Conservation (phyloP, 2,888 invertebrate genomes). For the Opisthograptis luteolata region DNA sequence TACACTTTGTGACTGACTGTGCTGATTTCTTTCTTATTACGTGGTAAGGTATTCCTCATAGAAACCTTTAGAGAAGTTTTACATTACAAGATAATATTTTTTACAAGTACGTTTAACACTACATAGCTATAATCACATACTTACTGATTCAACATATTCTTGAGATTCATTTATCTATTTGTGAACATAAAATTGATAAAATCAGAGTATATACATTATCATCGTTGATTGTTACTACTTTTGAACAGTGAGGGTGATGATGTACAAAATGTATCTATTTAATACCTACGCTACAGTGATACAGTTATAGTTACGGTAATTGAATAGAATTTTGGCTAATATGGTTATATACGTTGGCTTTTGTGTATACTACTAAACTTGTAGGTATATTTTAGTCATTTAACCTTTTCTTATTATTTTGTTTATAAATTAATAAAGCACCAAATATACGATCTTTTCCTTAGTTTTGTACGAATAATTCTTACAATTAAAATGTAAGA, state of each 20-base stretch:
- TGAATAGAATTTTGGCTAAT: too few relatives aligned
- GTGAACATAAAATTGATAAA: slow-evolving; percentile 4
- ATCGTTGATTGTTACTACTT: neutral
- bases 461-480: neutral
- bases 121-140: slow-evolving; percentile 6
- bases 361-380: too few relatives aligned
- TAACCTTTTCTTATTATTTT: too few relatives aligned
- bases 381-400: too few relatives aligned
- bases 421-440: neutral
- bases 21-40: too few relatives aligned
- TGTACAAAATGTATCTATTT: too few relatives aligned
- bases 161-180: slow-evolving; percentile 15
- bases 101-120: slow-evolving; percentile 6
- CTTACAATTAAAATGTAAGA: neutral
- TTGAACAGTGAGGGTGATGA: too few relatives aligned
- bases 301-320: too few relatives aligned
- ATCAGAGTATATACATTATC: neutral
- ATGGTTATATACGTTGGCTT: too few relatives aligned
- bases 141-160: slow-evolving; percentile 4
- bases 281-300: too few relatives aligned
- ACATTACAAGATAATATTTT: slow-evolving; percentile 1
- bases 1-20: too few relatives aligned
- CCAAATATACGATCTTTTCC: neutral
- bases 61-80: neutral
- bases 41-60: too few relatives aligned